These are phyloP conservation scores for Scolanthus callimorphus DNA, from an alignment of 92 coral and sea anemone genomes.

Conservation along the genomic window DNA sequence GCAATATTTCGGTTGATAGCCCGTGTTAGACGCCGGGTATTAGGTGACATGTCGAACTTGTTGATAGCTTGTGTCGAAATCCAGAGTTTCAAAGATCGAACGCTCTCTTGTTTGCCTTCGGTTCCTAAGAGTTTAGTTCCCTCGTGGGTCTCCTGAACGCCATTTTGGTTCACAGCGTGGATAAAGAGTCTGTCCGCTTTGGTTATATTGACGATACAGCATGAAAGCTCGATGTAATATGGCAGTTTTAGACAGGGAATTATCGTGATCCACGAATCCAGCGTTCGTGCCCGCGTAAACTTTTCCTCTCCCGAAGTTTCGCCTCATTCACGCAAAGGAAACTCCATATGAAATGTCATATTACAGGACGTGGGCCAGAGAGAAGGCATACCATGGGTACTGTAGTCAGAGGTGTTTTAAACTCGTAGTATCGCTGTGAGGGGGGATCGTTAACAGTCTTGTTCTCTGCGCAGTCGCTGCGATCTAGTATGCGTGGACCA, in stretches of 20 bases:
- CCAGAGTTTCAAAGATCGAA: slow-evolving; percentile 44
- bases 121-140: slow-evolving; percentile 28
- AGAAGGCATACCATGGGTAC: slow-evolving; percentile 21
- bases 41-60: slow-evolving; percentile 31
- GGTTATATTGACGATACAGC: not conserved
- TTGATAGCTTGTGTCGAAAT: slow-evolving; percentile 48
- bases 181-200: not conserved
- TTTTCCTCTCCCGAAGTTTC: not conserved
- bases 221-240: not conserved
- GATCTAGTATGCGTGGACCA: slow-evolving; percentile 41
- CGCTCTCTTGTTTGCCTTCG: slow-evolving; percentile 34
- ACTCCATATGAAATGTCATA: slow-evolving; percentile 23
- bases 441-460: slow-evolving; percentile 6
- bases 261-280: not conserved
- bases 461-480: slow-evolving; percentile 27
- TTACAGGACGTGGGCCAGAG: slow-evolving; percentile 34
- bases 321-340: not conserved
- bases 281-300: not conserved
- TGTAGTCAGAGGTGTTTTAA: slow-evolving; percentile 22
- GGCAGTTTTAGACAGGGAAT: not conserved
- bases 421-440: slow-evolving; percentile 1
- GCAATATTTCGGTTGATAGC: slow-evolving; percentile 36
- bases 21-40: slow-evolving; percentile 28
- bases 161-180: slow-evolving; percentile 6
- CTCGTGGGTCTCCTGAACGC: slow-evolving; percentile 27